A percentile compares a stretch with the other conserved stretches of the same genome.
Conservation (phyloP, 2,797 vertebrate genomes). For the Mycteria americana region DNA sequence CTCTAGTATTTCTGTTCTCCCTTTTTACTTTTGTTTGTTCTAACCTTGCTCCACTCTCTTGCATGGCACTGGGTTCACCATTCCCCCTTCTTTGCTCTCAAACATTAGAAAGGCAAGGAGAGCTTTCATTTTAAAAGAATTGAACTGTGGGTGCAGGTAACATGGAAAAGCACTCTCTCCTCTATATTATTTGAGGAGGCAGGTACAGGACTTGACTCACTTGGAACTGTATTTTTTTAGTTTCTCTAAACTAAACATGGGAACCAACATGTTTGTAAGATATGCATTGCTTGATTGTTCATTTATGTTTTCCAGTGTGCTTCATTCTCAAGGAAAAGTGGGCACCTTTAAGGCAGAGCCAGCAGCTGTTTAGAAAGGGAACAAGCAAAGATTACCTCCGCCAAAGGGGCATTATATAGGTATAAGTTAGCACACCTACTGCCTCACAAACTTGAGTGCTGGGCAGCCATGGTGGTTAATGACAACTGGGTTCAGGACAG, state of each 20-base stretch:
- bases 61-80: rapidly evolving
- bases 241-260: neutral
- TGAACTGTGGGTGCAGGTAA: neutral
- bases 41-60: neutral
- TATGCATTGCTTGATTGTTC: neutral
- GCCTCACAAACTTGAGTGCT: neutral
- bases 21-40: neutral
- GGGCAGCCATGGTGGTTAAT: neutral
- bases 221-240: neutral
- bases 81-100: neutral
- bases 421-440: neutral
- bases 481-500: neutral
- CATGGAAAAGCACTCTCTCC: neutral
- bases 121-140: neutral
- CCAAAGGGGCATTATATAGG: neutral
- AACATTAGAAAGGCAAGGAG: neutral
- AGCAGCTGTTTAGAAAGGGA: neutral
- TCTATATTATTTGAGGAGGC: neutral
- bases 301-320: neutral
- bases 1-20: neutral
- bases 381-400: neutral
- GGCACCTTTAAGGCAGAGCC: neutral
- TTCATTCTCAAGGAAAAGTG: neutral
- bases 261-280: neutral
- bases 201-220: neutral